Percentiles rank a stretch among this genome's conserved stretches.
Evolutionary conservation across 2,113 vertebrate species (phyloP).

Genomic region (Tetraodon nigroviridis): DNA sequence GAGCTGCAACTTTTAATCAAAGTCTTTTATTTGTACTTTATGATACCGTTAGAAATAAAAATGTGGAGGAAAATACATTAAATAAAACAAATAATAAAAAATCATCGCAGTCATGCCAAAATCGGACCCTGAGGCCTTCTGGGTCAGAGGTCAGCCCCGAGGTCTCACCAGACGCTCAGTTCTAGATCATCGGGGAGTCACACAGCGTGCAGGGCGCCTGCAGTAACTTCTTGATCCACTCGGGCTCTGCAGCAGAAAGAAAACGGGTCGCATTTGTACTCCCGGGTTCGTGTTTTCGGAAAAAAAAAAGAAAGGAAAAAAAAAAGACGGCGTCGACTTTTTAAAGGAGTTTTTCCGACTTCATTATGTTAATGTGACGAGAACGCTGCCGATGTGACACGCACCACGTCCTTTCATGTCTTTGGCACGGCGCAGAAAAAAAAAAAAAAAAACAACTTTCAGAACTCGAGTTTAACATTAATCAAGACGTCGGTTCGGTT

Average conservation of each 20-base stretch:
- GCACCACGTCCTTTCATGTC: too few species aligned
- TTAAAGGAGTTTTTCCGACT: background rate
- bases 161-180: background rate
- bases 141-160: slow-evolving; percentile 24
- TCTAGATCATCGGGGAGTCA: slow-evolving; percentile 89
- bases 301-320: too few species aligned
- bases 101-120: slow-evolving; percentile 18
- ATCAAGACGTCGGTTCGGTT: too few species aligned
- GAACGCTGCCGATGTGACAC: background rate
- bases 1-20: slow-evolving; percentile 39
- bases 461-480: too few species aligned
- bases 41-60: slow-evolving; percentile 39
- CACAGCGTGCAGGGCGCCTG: slow-evolving; percentile 89
- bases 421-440: too few species aligned
- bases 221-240: slow-evolving; percentile 92
- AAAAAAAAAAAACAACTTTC: too few species aligned
- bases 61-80: slow-evolving; percentile 31
- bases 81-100: slow-evolving; percentile 6
- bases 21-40: slow-evolving; percentile 54
- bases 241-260: slow-evolving; percentile 79
- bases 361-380: background rate
- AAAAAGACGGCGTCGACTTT: too few species aligned
- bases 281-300: background rate
- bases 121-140: slow-evolving; percentile 23
- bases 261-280: background rate